These are phyloP conservation scores for Ormyrus nitidulus DNA, from an alignment of 2,888 invertebrate species.

Conservation along the genomic window DNA sequence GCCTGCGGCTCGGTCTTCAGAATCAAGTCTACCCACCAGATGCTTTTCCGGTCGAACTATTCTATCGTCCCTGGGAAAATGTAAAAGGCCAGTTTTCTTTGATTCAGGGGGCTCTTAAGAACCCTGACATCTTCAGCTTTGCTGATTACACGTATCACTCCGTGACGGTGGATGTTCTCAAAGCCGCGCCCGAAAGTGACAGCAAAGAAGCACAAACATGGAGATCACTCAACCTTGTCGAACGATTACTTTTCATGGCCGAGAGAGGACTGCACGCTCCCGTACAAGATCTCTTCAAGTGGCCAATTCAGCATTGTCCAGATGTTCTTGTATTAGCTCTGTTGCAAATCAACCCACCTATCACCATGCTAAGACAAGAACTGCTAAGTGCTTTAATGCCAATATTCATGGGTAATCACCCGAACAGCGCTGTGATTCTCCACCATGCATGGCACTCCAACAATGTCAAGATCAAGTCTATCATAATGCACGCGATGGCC, in stretches of 20 bases:
- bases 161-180: slow-evolving; percentile 91
- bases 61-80: slow-evolving; percentile 95
- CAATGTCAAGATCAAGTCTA: slow-evolving; percentile 83
- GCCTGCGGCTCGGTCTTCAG: slow-evolving; percentile 88
- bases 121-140: slow-evolving; percentile 95
- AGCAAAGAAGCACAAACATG: slow-evolving; percentile 95
- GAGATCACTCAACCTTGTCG: slow-evolving; percentile 94
- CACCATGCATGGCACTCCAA: slow-evolving; percentile 97
- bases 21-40: slow-evolving; percentile 84
- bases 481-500: slow-evolving; percentile 97
- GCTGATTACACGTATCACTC: slow-evolving; percentile 93
- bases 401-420: slow-evolving; percentile 95
- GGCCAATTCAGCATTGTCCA: slow-evolving; percentile 94
- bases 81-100: slow-evolving; percentile 94
- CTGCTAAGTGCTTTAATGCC: slow-evolving; percentile 92
- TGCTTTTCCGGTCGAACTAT: slow-evolving; percentile 90
- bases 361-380: slow-evolving; percentile 89
- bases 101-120: slow-evolving; percentile 89
- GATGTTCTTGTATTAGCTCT: slow-evolving; percentile 94
- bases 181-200: slow-evolving; percentile 95
- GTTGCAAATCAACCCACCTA: slow-evolving; percentile 89
- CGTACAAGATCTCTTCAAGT: slow-evolving; percentile 92
- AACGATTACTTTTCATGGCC: slow-evolving; percentile 89
- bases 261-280: slow-evolving; percentile 90
- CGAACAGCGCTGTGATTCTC: slow-evolving; percentile 96